Evolutionary conservation across 2,113 vertebrate species (phyloP).

Genomic region (Cyphomyrus plagiostoma): DNA sequence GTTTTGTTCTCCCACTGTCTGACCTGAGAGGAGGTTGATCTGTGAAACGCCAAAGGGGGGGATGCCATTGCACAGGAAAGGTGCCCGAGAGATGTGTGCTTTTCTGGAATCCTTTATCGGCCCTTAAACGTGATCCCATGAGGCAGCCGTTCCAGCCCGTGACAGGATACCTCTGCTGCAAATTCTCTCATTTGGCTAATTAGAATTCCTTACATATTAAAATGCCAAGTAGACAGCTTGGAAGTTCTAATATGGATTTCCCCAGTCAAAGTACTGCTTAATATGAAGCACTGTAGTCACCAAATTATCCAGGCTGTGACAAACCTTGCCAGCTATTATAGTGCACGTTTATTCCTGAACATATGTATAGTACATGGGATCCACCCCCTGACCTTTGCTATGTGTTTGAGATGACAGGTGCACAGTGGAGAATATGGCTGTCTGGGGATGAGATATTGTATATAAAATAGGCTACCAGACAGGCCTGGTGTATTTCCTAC

Average conservation of each 20-base stretch:
- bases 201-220: neutral
- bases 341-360: neutral
- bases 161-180: neutral
- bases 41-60: neutral
- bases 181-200: neutral
- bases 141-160: neutral
- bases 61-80: neutral
- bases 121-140: neutral
- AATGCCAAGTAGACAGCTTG: neutral
- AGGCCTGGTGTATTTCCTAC: neutral
- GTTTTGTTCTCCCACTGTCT: neutral
- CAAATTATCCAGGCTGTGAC: neutral
- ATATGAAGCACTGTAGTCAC: neutral
- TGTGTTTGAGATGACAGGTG: neutral
- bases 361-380: neutral
- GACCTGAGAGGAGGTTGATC: neutral
- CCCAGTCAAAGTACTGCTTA: neutral
- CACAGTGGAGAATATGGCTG: neutral
- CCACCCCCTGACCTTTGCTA: neutral
- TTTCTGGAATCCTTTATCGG: neutral
- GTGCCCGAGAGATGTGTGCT: neutral
- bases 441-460: neutral
- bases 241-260: neutral
- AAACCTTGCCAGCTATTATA: neutral
- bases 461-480: neutral